A percentile compares a stretch with the other conserved stretches of the same genome.
phyloP scores from a whole-genome alignment of 1,140 invertebrate genomes.

The Magallana ariakensis region DNA sequence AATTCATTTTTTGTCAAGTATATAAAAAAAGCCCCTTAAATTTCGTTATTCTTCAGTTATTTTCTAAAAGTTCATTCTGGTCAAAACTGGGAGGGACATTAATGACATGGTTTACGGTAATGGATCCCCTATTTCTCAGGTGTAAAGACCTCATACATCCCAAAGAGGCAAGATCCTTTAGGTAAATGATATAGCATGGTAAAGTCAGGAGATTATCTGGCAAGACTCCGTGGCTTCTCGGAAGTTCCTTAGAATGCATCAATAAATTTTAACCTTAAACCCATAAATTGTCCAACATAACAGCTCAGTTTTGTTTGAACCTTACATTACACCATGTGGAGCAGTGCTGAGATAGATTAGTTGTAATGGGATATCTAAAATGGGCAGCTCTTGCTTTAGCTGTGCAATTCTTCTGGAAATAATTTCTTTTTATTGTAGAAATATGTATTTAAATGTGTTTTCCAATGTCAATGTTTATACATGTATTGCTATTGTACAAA shows the following conservation, averaged over 20 bases:
- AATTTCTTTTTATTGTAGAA: no score
- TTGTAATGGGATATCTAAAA: not conserved
- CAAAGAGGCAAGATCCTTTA: not conserved
- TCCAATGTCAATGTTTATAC: no score
- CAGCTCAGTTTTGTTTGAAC: conserved; percentile 11
- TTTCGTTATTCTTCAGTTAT: not conserved
- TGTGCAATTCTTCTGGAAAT: not conserved
- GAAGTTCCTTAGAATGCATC: not conserved
- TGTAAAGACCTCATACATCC: conserved; percentile 30
- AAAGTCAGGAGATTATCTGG: not conserved
- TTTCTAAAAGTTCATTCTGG: conserved; percentile 20
- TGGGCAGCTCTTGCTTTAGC: not conserved
- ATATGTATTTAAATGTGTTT: no score
- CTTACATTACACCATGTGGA: not conserved
- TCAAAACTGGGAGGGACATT: not conserved
- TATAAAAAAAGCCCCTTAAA: no score
- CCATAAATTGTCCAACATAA: not conserved
- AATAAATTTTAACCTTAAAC: conserved; percentile 33
- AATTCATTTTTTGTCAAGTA: not conserved
- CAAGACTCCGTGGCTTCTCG: not conserved
- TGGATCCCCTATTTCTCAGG: conserved; percentile 15
- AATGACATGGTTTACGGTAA: conserved; percentile 3
- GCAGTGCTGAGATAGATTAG: not conserved
- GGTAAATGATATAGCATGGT: not conserved
- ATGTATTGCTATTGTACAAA: no score